Evolutionary conservation across 2,888 invertebrate genomes (phyloP).

Genomic region (Iselma pallidipennis): DNA sequence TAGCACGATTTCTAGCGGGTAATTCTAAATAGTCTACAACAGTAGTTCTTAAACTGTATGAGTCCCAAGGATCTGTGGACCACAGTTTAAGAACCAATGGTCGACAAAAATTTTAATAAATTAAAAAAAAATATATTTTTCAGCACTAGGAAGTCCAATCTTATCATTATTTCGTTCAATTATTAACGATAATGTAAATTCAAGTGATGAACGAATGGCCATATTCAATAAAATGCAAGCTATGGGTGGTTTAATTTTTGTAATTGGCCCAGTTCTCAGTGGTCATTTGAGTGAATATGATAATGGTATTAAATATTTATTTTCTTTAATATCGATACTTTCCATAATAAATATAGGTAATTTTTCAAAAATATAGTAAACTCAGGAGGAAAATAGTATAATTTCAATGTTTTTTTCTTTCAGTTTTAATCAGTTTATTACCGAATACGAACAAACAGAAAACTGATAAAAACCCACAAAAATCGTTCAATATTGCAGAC

Average conservation of each 20-base stretch:
- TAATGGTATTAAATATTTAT: constrained; percentile 7
- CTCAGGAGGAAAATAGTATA: neutral
- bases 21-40: neutral
- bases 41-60: no score
- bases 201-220: constrained; percentile 7
- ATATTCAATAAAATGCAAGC: constrained; percentile 14
- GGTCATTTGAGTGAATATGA: constrained; percentile 12
- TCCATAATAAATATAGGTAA: constrained; percentile 8
- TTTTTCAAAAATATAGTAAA: neutral
- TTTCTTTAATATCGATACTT: constrained; percentile 3
- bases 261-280: constrained; percentile 9
- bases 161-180: constrained; percentile 6
- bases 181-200: constrained; percentile 11
- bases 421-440: neutral
- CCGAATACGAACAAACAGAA: neutral
- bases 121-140: constrained; percentile 1
- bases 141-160: constrained; percentile 19
- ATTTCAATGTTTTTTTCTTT: neutral
- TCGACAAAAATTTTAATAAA: neutral
- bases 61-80: no score
- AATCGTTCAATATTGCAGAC: neutral
- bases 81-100: no score
- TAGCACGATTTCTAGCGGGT: constrained; percentile 12
- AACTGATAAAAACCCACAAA: neutral
- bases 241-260: constrained; percentile 5